Evolutionary conservation across 2,797 vertebrate species (phyloP).

Genomic region (Phataginus tetradactyla): DNA sequence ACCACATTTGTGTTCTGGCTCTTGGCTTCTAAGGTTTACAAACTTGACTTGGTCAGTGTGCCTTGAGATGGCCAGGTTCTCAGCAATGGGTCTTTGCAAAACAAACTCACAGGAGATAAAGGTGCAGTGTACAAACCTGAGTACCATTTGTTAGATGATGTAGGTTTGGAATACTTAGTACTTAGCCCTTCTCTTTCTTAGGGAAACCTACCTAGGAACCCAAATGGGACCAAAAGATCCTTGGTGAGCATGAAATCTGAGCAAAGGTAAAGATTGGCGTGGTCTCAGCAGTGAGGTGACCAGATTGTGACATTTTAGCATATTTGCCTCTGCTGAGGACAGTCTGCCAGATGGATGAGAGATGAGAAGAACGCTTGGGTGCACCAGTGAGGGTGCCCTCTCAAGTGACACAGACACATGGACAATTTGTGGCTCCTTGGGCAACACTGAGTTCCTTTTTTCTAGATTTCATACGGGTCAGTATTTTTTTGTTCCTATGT

Average conservation of each 20-base stretch:
- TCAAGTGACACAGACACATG: background rate
- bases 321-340: background rate
- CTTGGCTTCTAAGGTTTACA: background rate
- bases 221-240: background rate
- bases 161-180: background rate
- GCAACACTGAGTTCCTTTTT: background rate
- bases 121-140: background rate
- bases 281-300: background rate
- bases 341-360: background rate
- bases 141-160: background rate
- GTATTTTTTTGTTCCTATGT: background rate
- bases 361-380: background rate
- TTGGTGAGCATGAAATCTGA: background rate
- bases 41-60: background rate
- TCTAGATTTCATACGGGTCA: background rate
- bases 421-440: background rate
- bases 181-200: background rate
- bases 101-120: background rate
- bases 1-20: background rate
- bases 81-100: background rate
- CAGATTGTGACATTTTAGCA: background rate
- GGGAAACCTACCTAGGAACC: background rate
- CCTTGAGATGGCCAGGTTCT: background rate
- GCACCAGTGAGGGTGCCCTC: background rate
- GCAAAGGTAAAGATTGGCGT: background rate